Evolutionary conservation across 2,888 invertebrate genomes (phyloP).

Genomic region (Chrysolina haemoptera): DNA sequence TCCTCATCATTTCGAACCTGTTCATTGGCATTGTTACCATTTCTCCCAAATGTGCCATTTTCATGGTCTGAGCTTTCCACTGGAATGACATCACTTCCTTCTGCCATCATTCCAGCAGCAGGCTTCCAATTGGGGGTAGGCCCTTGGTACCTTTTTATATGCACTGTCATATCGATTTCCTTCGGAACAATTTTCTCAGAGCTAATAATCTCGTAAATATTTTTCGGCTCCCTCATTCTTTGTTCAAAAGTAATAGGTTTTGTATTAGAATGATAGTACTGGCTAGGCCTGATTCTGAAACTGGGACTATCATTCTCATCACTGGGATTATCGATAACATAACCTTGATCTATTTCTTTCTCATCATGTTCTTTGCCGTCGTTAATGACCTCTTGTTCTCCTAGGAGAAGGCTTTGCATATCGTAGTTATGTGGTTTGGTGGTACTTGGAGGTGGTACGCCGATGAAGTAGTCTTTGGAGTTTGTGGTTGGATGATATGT

Average conservation of each 20-base stretch:
- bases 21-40: neutral
- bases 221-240: slow-evolving; percentile 16
- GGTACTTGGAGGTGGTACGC: neutral
- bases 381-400: neutral
- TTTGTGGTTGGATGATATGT: slow-evolving; percentile 24
- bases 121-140: slow-evolving; percentile 11
- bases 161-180: slow-evolving; percentile 13
- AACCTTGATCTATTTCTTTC: neutral
- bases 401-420: slow-evolving; percentile 11
- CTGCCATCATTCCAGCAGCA: slow-evolving; percentile 5
- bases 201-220: slow-evolving; percentile 35
- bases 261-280: slow-evolving; percentile 27
- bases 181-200: slow-evolving; percentile 23
- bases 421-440: neutral
- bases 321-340: neutral
- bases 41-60: neutral
- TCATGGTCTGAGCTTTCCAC: neutral
- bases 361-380: neutral
- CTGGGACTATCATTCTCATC: neutral
- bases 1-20: neutral
- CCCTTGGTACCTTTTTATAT: neutral
- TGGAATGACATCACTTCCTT: neutral
- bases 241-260: slow-evolving; percentile 31
- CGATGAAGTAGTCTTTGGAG: slow-evolving; percentile 30
- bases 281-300: neutral